A percentile compares a stretch with the other conserved stretches of the same genome.
phyloP scores from a whole-genome alignment of 1,140 invertebrate genomes.

The honey bee (Apis mellifera) region DNA sequence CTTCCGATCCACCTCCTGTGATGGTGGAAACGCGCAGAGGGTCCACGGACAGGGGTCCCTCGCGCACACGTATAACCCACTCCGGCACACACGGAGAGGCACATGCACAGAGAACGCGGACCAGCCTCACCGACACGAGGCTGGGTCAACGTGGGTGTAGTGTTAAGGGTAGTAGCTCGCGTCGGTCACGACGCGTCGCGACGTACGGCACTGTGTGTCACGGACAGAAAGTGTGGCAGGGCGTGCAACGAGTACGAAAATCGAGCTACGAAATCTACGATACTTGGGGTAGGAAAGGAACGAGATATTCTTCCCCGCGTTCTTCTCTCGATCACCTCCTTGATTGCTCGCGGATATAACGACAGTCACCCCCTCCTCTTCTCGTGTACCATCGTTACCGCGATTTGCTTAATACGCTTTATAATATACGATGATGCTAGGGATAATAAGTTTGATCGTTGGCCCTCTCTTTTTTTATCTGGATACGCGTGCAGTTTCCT shows the following conservation, averaged over 20 bases:
- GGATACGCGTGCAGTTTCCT: neutral
- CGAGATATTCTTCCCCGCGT: slow-evolving; percentile 37
- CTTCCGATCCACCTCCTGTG: slow-evolving; percentile 69
- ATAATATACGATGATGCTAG: neutral
- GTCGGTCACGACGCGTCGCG: slow-evolving; percentile 54
- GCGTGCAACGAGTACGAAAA: slow-evolving; percentile 53
- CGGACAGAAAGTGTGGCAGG: slow-evolving; percentile 58
- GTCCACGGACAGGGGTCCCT: slow-evolving; percentile 54
- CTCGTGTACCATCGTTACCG: too few species aligned
- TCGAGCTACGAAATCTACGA: slow-evolving; percentile 49
- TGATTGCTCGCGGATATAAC: neutral
- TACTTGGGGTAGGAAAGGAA: neutral
- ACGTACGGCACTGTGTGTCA: slow-evolving; percentile 60
- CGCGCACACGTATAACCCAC: slow-evolving; percentile 41
- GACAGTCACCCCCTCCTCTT: neutral
- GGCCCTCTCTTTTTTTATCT: too few species aligned
- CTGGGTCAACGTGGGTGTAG: neutral
- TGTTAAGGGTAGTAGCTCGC: slow-evolving; percentile 35
- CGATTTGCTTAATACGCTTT: slow-evolving; percentile 5
- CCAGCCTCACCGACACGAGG: slow-evolving; percentile 29
- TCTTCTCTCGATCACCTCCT: neutral
- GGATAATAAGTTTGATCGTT: slow-evolving; percentile 13
- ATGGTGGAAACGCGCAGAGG: slow-evolving; percentile 66
- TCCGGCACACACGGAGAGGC: slow-evolving; percentile 7
- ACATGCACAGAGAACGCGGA: slow-evolving; percentile 20